Evolutionary conservation across 2,888 invertebrate genomes (phyloP).

Genomic region (Mactromeris polynyma): DNA sequence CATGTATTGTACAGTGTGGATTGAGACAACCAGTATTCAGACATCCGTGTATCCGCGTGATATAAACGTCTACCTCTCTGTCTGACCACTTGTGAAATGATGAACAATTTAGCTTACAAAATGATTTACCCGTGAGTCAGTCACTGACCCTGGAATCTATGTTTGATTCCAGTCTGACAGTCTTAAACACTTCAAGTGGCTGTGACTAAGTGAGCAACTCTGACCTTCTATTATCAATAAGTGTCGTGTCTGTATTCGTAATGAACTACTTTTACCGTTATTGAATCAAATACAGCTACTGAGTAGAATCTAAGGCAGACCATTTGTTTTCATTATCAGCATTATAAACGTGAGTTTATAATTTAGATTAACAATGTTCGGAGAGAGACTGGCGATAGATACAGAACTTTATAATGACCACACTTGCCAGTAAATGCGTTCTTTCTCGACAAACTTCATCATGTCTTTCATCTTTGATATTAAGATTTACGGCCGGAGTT

Average conservation of each 20-base stretch:
- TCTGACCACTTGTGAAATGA: background rate
- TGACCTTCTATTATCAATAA: constrained; percentile 34
- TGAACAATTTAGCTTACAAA: background rate
- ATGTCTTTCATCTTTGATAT: constrained; percentile 23
- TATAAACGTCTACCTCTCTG: background rate
- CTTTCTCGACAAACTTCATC: constrained; percentile 23
- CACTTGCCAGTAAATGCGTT: constrained; percentile 22
- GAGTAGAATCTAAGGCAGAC: background rate
- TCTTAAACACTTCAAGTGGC: background rate
- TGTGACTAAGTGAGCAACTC: constrained; percentile 3
- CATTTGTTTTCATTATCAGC: constrained; percentile 15
- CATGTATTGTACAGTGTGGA: no score
- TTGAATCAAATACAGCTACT: constrained; percentile 20
- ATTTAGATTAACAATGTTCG: constrained; percentile 8
- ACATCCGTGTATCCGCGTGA: background rate
- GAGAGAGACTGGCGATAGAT: constrained; percentile 6
- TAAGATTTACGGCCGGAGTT: constrained; percentile 18
- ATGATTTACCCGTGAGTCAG: background rate
- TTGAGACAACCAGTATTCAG: no score
- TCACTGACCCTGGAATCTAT: background rate
- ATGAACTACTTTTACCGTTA: background rate
- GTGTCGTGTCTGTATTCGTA: background rate
- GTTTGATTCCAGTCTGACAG: background rate
- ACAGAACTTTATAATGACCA: constrained; percentile 19
- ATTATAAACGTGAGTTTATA: background rate